Conservation (phyloP, 2,888 invertebrate species). For the Macaria notata region DNA sequence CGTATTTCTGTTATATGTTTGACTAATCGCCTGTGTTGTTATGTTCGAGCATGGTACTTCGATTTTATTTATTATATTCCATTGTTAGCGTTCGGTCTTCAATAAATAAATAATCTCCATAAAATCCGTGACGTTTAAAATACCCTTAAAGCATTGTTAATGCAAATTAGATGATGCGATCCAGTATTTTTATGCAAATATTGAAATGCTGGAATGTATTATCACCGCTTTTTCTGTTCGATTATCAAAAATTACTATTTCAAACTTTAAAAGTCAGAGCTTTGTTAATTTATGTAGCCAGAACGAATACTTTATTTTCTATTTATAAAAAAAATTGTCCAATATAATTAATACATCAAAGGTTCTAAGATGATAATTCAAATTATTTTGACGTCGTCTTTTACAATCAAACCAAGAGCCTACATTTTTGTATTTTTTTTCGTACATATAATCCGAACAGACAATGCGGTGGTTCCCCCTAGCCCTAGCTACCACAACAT, state of each 20-base stretch:
- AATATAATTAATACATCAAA: too few relatives aligned
- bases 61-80: conserved; percentile 36
- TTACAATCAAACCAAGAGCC: too few relatives aligned
- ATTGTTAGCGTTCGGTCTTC: conserved; percentile 42
- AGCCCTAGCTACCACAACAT: conserved; percentile 65
- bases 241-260: neutral
- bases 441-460: too few relatives aligned
- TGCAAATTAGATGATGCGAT: conserved; percentile 59
- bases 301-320: too few relatives aligned
- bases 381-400: too few relatives aligned
- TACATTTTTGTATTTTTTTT: too few relatives aligned
- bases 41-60: conserved; percentile 64
- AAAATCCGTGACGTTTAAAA: conserved; percentile 43
- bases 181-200: conserved; percentile 50
- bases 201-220: conserved; percentile 50
- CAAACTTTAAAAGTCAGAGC: too few relatives aligned
- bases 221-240: neutral
- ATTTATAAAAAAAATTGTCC: too few relatives aligned
- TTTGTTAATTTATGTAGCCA: too few relatives aligned
- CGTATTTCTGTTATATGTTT: conserved; percentile 60
- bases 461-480: conserved; percentile 38
- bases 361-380: too few relatives aligned
- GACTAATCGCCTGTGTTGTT: conserved; percentile 70
- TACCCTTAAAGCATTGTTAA: conserved; percentile 68
- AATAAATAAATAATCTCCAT: conserved; percentile 73